Evolutionary conservation across 2,888 invertebrate genomes (phyloP), one percentile per base, ranked within the genome.

Genomic region (Xylophagus ater): DNA sequence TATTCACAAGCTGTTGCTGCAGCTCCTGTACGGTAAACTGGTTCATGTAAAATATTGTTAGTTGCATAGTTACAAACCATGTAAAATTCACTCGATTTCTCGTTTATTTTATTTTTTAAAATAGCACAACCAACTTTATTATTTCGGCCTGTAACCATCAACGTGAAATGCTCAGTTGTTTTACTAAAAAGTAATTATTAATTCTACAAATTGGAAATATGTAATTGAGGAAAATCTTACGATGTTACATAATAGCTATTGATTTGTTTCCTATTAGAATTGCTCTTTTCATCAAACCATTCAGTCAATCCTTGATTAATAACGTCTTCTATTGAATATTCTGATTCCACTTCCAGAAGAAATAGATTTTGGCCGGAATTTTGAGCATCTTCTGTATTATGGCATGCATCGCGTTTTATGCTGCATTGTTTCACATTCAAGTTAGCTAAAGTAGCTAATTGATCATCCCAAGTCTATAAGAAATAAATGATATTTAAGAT

Each of bases 351-450:
- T 12, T 29, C 30, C 6, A 23, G 30, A 9, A 12, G 31, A 8
- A 31, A 30, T 10, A 92, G 15, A 12, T 33, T 39, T 28, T 39
- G 39, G 14, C 39, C 39, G n/a, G 39, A 32, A 13, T 29, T 17
- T 14, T n/a, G 5, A 12, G 21, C 34, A 12, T 29, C 20, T 15
- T 40, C 30, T 4, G 39, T 33, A n/a, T 32, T 34, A 3, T 32
- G 32, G 12, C 39, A 39, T 2, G 31, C 33, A 20, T 39, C 39
- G 14, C 33, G 33, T 1, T 33, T 26, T 12, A 20, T 21, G 5
- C n/a, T 10, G 13, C 39, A 39, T 9, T 32, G n/a, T 4, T 19
- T 14, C 8, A 19, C 39, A 26, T 39, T 39, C 21, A 39, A 18
- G 14, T 20, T 20, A 10, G 39, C 39, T 20, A 39, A 19, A 18